Conservation (phyloP, 2,888 invertebrate species). For the Sclerodermus sp. region DNA sequence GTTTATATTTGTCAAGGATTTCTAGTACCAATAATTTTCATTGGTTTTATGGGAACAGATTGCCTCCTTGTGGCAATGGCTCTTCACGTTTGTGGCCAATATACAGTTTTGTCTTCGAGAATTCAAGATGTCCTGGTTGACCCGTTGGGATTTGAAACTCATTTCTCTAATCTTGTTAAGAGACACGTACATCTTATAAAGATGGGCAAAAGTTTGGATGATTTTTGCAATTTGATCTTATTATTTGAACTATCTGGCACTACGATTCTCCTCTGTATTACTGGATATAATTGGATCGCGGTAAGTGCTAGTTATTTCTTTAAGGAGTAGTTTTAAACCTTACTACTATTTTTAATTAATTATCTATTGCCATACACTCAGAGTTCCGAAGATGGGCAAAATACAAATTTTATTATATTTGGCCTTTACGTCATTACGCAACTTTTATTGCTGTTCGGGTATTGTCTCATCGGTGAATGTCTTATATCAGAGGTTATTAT, state of each 20-base stretch:
- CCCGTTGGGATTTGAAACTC: neutral
- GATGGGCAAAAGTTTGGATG: slow-evolving; percentile 14
- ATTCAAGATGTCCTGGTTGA: slow-evolving; percentile 3
- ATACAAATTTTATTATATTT: slow-evolving; percentile 13
- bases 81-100: slow-evolving; percentile 22
- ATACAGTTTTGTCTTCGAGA: slow-evolving; percentile 10
- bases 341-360: neutral
- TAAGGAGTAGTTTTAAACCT: slow-evolving; percentile 7
- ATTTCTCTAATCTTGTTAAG: neutral
- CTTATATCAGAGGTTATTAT: slow-evolving; percentile 25
- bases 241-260: slow-evolving; percentile 12
- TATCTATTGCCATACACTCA: neutral
- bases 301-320: slow-evolving; percentile 69
- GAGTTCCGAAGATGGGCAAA: slow-evolving; percentile 9
- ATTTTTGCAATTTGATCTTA: slow-evolving; percentile 13
- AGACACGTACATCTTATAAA: slow-evolving; percentile 16
- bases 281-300: slow-evolving; percentile 7
- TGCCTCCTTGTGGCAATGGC: slow-evolving; percentile 11
- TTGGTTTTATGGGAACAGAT: slow-evolving; percentile 14
- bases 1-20: slow-evolving; percentile 7
- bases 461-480: slow-evolving; percentile 32
- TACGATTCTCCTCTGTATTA: slow-evolving; percentile 15
- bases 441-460: slow-evolving; percentile 24
- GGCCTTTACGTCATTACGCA: slow-evolving; percentile 16
- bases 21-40: neutral